These are phyloP conservation scores for Archips xylosteana DNA, from an alignment of 2,888 invertebrate species.

Conservation along the genomic window DNA sequence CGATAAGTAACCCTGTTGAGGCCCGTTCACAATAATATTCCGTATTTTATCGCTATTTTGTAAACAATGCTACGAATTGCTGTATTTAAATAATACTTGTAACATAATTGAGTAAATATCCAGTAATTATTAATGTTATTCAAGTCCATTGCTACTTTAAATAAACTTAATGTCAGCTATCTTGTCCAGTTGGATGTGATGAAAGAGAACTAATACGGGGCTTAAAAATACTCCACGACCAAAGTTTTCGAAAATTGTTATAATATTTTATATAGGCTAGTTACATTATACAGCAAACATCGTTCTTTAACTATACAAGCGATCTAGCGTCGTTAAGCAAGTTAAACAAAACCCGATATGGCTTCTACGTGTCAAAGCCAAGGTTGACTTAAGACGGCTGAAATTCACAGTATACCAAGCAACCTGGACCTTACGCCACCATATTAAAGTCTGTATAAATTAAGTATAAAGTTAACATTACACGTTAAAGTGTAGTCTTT, in stretches of 20 bases:
- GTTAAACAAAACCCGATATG: conserved; percentile 63
- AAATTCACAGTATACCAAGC: not conserved
- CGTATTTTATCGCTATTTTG: conserved; percentile 48
- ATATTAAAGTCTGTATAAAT: conserved; percentile 14
- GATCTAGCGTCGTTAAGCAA: conserved; percentile 46
- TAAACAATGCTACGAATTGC: conserved; percentile 51
- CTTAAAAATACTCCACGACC: not conserved
- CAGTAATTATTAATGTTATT: not conserved
- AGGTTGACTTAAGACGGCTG: conserved; percentile 53
- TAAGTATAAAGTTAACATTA: conserved; percentile 13
- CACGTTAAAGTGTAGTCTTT: conserved; percentile 43
- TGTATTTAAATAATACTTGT: conserved; percentile 18
- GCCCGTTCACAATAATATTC: conserved; percentile 55
- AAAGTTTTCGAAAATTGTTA: not conserved
- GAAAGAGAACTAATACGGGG: not conserved
- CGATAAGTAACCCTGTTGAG: conserved; percentile 64
- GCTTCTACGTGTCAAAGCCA: conserved; percentile 69
- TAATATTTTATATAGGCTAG: not conserved
- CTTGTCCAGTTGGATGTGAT: not conserved
- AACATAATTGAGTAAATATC: conserved; percentile 14
- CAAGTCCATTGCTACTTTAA: not conserved
- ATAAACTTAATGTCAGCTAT: too few relatives aligned
- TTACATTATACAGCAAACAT: not conserved
- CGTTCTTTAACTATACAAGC: conserved; percentile 36
- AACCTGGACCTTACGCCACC: conserved; percentile 26